Conservation (phyloP, 2,888 invertebrate genomes). For the Baronia brevicornis region DNA sequence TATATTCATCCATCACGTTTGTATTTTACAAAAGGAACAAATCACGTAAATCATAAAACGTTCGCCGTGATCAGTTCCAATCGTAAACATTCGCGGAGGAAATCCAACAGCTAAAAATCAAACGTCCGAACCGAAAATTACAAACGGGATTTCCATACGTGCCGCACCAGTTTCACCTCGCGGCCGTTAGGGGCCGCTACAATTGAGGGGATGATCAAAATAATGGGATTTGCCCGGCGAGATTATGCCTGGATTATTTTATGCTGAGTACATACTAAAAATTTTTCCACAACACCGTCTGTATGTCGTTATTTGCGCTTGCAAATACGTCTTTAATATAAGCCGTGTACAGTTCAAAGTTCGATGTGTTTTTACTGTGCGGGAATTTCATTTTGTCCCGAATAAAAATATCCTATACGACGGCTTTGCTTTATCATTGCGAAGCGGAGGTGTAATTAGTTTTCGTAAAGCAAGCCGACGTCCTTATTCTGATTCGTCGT, state of each 20-base stretch:
- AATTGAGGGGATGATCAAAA: conserved; percentile 60
- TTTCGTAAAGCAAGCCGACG: conserved; percentile 54
- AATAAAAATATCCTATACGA: conserved; percentile 74
- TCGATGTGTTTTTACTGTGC: conserved; percentile 10
- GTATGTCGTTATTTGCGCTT: conserved; percentile 9
- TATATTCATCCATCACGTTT: conserved; percentile 3
- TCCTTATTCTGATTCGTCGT: conserved; percentile 58
- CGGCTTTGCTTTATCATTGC: conserved; percentile 75
- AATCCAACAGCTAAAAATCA: conserved; percentile 46
- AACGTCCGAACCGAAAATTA: conserved; percentile 33
- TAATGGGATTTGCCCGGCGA: conserved; percentile 71
- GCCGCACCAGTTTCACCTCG: conserved; percentile 22
- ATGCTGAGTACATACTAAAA: conserved; percentile 57
- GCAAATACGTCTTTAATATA: conserved; percentile 10
- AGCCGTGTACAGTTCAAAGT: conserved; percentile 23
- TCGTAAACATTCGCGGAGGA: conserved; percentile 33
- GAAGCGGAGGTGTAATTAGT: conserved; percentile 70
- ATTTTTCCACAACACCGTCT: conserved; percentile 35
- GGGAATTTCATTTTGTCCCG: conserved; percentile 69
- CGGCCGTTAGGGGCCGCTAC: conserved; percentile 21
- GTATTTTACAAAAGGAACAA: conserved; percentile 17
- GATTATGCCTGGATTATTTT: conserved; percentile 73
- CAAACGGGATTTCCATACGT: conserved; percentile 28
- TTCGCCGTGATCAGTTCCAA: conserved; percentile 34
- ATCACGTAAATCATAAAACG: conserved; percentile 14